Evolutionary conservation across 2,888 invertebrate species (phyloP), one percentile per base, ranked within the genome.

Genomic region (Perizoma flavofasciatum): DNA sequence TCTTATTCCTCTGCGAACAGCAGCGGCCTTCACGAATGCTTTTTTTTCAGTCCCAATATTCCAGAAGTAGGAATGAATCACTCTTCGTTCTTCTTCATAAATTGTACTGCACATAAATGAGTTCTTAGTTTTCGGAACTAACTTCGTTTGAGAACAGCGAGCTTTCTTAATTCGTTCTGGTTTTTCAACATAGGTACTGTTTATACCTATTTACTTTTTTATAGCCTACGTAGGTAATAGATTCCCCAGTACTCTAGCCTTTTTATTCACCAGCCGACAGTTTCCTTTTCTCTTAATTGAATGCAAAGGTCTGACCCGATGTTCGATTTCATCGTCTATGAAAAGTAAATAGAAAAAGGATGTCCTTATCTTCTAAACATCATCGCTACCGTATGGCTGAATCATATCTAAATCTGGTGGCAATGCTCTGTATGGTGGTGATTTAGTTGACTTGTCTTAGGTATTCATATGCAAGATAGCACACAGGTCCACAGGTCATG

Each of bases 1-100:
- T 32, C 49, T 49, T 49, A 49, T 49, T 7, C 32, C 40, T 47
- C 54, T 54, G 11, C 54, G 54, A 47, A 48, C 54, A 37, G 54
- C 54, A 11, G 47, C 47, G 41, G 54, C 47, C 41, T 47, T 54
- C 47, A 54, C 54, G 33, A 47, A 54, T 33, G 54, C 40, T 47
- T 47, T 54, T 45, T 52, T 52, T 35, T 44, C 52, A 10, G 43
- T 43, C 43, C 10, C 3, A 43, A 43, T n/a, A 10, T 43, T 43
- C 43, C 43, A 43, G 6, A 43, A 5, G 10, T 43, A 43, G 10
- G 4, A 10, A 43, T 43, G 43, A 10, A 43, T 43, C 43, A 10
- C 10, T 43, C 3, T 10, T 43, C 43, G 43, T 43, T 43, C 43
- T 43, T 43, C 43, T 43, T 43, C 43, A 10, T 6, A 4, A 10